These are phyloP conservation scores for Schizopygopsis malacanthus DNA, from an alignment of 2,797 vertebrate genomes.

Conservation along the genomic window DNA sequence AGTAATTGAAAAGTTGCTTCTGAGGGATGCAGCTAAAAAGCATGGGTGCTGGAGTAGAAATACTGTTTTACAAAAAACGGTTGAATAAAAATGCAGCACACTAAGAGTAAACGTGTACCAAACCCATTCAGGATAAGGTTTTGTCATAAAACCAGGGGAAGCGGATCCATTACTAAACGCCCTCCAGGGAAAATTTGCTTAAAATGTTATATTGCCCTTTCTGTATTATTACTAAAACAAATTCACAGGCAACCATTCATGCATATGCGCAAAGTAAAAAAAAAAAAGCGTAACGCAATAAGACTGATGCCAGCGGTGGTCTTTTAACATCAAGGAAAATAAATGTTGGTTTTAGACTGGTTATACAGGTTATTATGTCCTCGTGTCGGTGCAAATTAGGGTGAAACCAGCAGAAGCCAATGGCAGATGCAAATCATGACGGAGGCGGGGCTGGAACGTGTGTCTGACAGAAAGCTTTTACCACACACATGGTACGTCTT, in stretches of 20 bases:
- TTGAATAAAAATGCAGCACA: slow-evolving; percentile 56
- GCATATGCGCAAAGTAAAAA: slow-evolving; percentile 34
- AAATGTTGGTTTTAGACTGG: not conserved
- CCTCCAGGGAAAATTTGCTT: slow-evolving; percentile 37
- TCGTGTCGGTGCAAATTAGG: slow-evolving; percentile 77
- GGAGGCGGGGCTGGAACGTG: slow-evolving; percentile 40
- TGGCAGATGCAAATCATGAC: slow-evolving; percentile 46
- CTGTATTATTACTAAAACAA: slow-evolving; percentile 47
- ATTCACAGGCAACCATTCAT: slow-evolving; percentile 52
- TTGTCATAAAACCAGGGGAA: slow-evolving; percentile 43
- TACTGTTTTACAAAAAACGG: slow-evolving; percentile 59
- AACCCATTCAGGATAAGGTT: slow-evolving; percentile 48
- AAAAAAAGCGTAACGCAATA: slow-evolving; percentile 15
- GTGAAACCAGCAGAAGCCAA: slow-evolving; percentile 26
- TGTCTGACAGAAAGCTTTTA: slow-evolving; percentile 57
- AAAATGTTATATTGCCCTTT: slow-evolving; percentile 48
- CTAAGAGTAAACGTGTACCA: slow-evolving; percentile 50
- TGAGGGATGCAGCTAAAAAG: slow-evolving; percentile 31
- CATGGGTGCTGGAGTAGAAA: slow-evolving; percentile 61
- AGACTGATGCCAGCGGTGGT: not conserved
- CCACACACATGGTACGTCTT: slow-evolving; percentile 54
- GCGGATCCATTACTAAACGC: slow-evolving; percentile 39
- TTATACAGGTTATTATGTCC: slow-evolving; percentile 6
- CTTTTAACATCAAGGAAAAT: not conserved
- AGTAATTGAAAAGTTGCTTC: not conserved